These are phyloP conservation scores for Acanthopagrus latus DNA, from an alignment of 2,797 vertebrate genomes.

Conservation along the genomic window DNA sequence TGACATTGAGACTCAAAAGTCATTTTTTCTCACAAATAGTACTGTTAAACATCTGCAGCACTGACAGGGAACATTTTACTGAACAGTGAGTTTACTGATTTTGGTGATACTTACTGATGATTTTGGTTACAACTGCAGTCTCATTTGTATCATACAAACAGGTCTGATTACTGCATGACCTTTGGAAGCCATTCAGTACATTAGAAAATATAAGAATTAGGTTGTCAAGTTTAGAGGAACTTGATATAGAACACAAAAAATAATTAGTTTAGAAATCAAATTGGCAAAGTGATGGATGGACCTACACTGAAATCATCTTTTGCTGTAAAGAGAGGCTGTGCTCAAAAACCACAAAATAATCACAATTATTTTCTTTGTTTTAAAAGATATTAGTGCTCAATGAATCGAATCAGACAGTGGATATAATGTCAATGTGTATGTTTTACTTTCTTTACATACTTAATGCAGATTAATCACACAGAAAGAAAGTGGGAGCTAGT, in stretches of 20 bases:
- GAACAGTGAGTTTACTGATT: no score
- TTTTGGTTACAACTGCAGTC: background rate
- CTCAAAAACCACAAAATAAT: background rate
- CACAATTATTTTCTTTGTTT: no score
- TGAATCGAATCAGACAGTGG: conserved; percentile 10
- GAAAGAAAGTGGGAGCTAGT: background rate
- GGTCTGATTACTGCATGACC: background rate
- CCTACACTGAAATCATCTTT: background rate
- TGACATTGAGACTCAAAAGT: no score
- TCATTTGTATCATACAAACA: background rate
- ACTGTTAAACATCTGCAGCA: no score
- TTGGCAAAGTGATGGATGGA: background rate
- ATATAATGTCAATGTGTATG: background rate
- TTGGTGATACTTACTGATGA: no score
- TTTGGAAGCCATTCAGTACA: background rate
- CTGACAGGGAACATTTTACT: no score
- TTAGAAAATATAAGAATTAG: background rate
- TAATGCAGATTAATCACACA: background rate
- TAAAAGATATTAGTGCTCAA: no score
- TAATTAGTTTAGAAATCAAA: background rate
- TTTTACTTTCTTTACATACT: background rate
- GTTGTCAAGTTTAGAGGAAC: background rate
- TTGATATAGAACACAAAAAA: background rate
- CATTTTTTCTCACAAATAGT: no score
- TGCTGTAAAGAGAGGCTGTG: background rate